Evolutionary conservation across 2,888 invertebrate species (phyloP).

Genomic region (Girardia tigrina): DNA sequence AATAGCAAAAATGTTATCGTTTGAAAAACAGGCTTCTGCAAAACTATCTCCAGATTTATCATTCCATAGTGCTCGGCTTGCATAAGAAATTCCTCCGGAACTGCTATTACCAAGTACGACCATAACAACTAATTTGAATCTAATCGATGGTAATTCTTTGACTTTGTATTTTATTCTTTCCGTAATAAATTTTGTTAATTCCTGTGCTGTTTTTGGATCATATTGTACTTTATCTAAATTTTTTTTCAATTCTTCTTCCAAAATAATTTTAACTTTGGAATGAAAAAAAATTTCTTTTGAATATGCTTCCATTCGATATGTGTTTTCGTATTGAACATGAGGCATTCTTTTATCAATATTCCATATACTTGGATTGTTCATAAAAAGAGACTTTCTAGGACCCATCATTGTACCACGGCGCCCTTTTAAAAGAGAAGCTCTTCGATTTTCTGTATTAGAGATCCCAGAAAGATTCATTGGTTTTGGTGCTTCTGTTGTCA

Average conservation of each 20-base stretch:
- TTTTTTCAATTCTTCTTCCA: neutral
- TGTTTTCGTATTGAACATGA: neutral
- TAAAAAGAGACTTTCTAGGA: neutral
- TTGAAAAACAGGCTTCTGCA: neutral
- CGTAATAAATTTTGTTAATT: neutral
- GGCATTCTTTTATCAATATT: neutral
- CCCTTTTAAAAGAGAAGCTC: neutral
- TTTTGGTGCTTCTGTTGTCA: neutral
- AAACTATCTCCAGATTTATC: constrained; percentile 6
- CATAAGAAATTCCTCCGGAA: neutral
- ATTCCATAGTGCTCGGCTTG: neutral
- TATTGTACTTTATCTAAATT: neutral
- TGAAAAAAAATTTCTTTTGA: neutral
- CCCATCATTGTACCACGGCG: neutral
- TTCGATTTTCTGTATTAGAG: neutral
- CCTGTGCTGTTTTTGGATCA: neutral
- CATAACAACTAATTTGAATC: neutral
- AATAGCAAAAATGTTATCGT: neutral
- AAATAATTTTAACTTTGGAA: neutral
- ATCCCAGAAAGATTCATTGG: neutral
- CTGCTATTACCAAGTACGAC: constrained; percentile 2
- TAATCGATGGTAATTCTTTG: neutral
- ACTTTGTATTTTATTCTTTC: neutral
- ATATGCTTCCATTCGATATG: constrained; percentile 8
- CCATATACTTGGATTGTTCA: neutral